Evolutionary conservation across 2,888 invertebrate genomes (phyloP).

Genomic region (Tupiocoris notatus): DNA sequence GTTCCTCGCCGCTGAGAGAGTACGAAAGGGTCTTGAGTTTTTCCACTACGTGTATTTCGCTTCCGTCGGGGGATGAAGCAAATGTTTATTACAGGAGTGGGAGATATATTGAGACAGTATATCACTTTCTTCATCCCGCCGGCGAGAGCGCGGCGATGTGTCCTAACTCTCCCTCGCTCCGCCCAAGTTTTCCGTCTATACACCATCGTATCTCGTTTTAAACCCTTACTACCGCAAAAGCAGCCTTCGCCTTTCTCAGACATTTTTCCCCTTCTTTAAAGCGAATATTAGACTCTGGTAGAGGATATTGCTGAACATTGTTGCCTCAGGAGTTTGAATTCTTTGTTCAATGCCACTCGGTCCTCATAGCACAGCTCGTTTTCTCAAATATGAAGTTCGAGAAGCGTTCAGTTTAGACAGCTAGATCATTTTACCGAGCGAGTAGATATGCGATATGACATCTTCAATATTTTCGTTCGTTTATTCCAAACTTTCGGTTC

Average conservation of each 20-base stretch:
- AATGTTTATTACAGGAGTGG: conserved; percentile 30
- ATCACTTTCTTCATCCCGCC: conserved; percentile 31
- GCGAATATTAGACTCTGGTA: not conserved
- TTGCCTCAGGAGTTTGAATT: no score
- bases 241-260: not conserved
- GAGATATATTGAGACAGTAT: conserved; percentile 39
- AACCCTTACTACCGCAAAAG: not conserved
- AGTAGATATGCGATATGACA: no score
- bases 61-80: conserved; percentile 22
- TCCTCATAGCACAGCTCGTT: no score
- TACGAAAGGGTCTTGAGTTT: not conserved
- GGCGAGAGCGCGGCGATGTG: conserved; percentile 20
- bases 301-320: not conserved
- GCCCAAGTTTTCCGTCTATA: not conserved
- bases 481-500: no score
- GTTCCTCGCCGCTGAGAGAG: not conserved
- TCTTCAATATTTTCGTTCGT: no score
- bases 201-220: not conserved
- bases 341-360: no score
- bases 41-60: not conserved
- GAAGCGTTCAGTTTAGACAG: no score
- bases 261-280: not conserved
- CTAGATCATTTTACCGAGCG: no score
- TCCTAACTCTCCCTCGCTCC: conserved; percentile 9
- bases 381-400: no score